Base-by-base conservation (phyloP, 2,888 invertebrate species). In the Acrocyrtus sp. region DNA sequence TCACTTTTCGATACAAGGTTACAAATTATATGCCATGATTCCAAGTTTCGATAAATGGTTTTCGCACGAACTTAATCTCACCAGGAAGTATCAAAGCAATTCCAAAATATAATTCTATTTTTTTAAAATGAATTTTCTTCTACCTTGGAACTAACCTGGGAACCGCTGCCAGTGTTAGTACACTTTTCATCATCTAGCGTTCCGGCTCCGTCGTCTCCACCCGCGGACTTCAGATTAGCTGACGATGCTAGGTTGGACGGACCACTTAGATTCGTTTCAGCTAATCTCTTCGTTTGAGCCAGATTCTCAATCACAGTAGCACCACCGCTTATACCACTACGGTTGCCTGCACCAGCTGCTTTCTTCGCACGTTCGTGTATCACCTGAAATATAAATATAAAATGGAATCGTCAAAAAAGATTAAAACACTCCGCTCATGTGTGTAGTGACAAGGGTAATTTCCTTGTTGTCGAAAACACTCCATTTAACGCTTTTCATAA, bases 151-250 rank as follows among this genome's bases (percentile, higher is more conserved):
- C 54, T 48, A 60, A 74, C 94, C 83, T 94, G 94, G 83, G 94
- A 94, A 8, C 93, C 94, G 4, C 93, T 94, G 12, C 94, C 95
- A 8, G 95, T 95, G 84, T 95, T 95, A 19, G 95, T 95, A 58
- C 93, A 92, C 82, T 91, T 89, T 83, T 94, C 94, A 74, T 92
- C 83, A 27, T 83, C 81, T 29, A 77, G 63, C 48, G 72, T 72
- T 29, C 75, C 70, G 17, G 74, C 69, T 12, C 50, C 63, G 21
- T 51, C 58, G 17, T 63, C 70, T 34, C 56, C 56, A 56, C 19
- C 56, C 34, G 6, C 56, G 19, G 56, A 56, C 22, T 56, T 50
- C 41, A 63, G 62, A 41, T 56, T 57, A 39, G 76, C 75, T 4
- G 76, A 76, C 21, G 74, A 57, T 17, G 75, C 61, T 29, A 77